Base-by-base conservation (phyloP, 2,888 invertebrate genomes). In the Uloborus plumipes region DNA sequence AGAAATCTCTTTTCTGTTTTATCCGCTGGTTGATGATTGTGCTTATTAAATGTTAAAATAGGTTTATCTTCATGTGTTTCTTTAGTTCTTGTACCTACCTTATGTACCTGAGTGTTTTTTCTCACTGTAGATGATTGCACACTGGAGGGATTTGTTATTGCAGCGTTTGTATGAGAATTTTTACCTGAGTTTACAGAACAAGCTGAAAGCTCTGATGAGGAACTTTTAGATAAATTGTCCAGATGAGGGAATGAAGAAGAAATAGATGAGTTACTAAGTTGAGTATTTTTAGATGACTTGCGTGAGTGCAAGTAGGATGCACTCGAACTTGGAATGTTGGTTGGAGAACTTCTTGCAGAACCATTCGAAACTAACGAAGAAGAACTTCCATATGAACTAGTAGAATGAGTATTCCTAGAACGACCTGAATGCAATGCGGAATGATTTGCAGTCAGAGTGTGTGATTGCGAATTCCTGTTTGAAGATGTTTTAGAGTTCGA, bases 181-280 rank as follows among this genome's bases (percentile, higher is more conserved):
- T 70, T 66, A 22, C 11, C 15, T n/a, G 18, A 47, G 20, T 47
- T 20, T 14, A 47, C 4, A 47, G 47, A 47, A 39, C 39, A 39
- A 55, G 20, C 55, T 55, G 70, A 16, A 62, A 47, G 64, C 47
- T 49, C 71, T 49, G 65, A 55, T 18, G 39, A 71, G 62, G 77
- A 78, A 70, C 70, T 70, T 81, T 81, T 81, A n/a, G 72, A 58
- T 11, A 62, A 73, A 73, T 22, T 62, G 16, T 49, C 39, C 39
- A 39, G 39, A 39, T 39, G 39, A 39, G 39, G 9, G 39, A 39
- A 31, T 13, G 51, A 39, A 14, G 22, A 66, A 26, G 31, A 69
- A 14, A 49, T 53, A 7, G 71, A 47, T 31, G 80, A 39, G 39
- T 11, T 39, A 39, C 39, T 39, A 9, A 61, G 15, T 59, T 72